Base-by-base conservation (phyloP, 2,113 vertebrate species). In the Acrocephalus arundinaceus region DNA sequence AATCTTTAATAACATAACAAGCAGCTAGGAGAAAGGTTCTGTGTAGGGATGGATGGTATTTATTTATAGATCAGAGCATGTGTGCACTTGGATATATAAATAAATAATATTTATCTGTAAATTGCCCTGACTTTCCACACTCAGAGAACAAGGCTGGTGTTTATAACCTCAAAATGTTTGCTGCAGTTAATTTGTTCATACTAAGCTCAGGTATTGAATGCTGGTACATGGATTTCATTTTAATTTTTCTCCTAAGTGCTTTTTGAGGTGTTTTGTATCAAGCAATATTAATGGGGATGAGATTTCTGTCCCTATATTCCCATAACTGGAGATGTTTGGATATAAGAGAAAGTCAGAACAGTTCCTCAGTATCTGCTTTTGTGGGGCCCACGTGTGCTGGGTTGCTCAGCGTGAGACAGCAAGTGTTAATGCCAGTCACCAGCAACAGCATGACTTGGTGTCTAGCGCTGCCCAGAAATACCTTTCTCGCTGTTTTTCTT, bases 151-250 rank as follows among this genome's bases (percentile, higher is more conserved):
- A 55, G 6, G 17, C 85, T 78, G 57, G 18, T 84, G 57, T 54
- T 87, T 65, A 18, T 66, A 48, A 6, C 8, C 31, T 14, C 17
- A 48, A 13, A 39, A 10, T 66, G 27, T 73, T 91, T 73, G 43
- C 35, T 55, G 52, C 24, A 22, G 30, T 39, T 33, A 9, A 63
- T 90, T 70, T 70, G 21, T 30, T n/a, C 22, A 7, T n/a, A 2
- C 35, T 55, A 24, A 45, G 20, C 48, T 78, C 5, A 59, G 39
- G 15, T 0, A 1, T 21, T 85, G n/a, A 6, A 1, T 0, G 3
- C 63, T 61, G 46, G 43, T 73, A 23, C 13, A 8, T 8, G 23
- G 9, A 10, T 67, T 67, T 78, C 0, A 8, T 71, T 48, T 72
- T 43, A 6, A 37, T 39, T 82, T 28, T 77, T 58, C 28, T 70